Percentiles rank a stretch among this genome's conserved stretches.
phyloP scores from a whole-genome alignment of 2,797 vertebrate species.

The Lophotriccus pileatus region DNA sequence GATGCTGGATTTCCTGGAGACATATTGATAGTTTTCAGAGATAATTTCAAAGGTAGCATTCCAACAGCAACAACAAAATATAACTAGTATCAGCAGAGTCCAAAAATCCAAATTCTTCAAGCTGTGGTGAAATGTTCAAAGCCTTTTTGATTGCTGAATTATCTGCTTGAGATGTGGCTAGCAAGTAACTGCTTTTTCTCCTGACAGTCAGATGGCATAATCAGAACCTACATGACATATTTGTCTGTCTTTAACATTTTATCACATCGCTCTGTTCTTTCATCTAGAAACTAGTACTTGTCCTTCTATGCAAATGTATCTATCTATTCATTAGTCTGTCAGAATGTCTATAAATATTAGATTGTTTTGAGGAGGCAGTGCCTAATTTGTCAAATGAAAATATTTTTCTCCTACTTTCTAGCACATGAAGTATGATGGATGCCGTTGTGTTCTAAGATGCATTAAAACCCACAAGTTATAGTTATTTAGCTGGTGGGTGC shows the following conservation, averaged over 20 bases:
- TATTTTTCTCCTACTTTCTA: constrained; percentile 20
- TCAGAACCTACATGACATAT: constrained; percentile 26
- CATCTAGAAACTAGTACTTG: constrained; percentile 44
- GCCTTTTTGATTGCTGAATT: not conserved
- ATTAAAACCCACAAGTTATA: not conserved
- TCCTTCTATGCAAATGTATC: constrained; percentile 26
- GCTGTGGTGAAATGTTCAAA: constrained; percentile 6
- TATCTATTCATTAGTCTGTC: constrained; percentile 58
- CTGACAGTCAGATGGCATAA: constrained; percentile 17
- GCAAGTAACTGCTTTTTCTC: not conserved
- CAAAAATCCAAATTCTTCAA: constrained; percentile 36
- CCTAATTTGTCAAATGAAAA: constrained; percentile 50
- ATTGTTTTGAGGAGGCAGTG: constrained; percentile 44
- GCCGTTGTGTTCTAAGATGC: not conserved
- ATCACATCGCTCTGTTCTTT: constrained; percentile 1
- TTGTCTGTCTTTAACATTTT: constrained; percentile 50
- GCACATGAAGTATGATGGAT: constrained; percentile 20
- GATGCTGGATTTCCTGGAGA: not conserved
- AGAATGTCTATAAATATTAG: constrained; percentile 55
- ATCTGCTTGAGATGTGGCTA: not conserved
- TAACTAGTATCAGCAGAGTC: not conserved
- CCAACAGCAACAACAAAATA: not conserved
- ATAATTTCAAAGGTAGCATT: not conserved
- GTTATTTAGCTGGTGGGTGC: constrained; percentile 13
- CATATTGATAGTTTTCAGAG: not conserved